Conservation (phyloP, 2,113 vertebrate species). For the Micronisus gabar region DNA sequence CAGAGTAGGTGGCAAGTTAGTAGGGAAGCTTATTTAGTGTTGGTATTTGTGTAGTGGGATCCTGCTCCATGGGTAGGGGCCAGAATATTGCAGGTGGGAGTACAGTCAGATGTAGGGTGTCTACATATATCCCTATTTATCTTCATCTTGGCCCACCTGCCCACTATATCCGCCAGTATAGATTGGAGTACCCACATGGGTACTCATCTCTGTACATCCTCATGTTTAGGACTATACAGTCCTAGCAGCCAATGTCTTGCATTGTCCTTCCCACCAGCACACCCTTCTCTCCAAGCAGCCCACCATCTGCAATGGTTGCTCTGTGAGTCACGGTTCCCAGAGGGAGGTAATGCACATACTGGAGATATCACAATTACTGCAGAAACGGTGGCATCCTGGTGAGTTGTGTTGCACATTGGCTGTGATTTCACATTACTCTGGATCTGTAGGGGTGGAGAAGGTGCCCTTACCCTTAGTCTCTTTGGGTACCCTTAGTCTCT, state of each 20-base stretch:
- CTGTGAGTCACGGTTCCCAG: background rate
- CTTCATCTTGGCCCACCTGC: background rate
- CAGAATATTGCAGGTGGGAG: background rate
- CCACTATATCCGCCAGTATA: background rate
- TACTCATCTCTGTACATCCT: background rate
- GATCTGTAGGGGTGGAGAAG: background rate
- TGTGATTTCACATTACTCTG: background rate
- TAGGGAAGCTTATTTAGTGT: background rate
- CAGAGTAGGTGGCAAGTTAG: background rate
- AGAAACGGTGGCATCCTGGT: fast-evolving
- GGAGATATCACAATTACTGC: background rate
- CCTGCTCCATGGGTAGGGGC: background rate
- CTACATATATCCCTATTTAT: background rate
- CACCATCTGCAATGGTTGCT: background rate
- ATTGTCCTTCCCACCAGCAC: too few relatives aligned
- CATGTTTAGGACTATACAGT: background rate
- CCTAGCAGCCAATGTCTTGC: too few relatives aligned
- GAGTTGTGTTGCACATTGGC: background rate
- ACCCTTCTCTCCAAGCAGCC: too few relatives aligned
- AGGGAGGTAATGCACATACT: background rate
- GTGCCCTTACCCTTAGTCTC: background rate
- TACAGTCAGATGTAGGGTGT: background rate
- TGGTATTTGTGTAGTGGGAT: background rate
- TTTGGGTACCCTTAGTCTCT: background rate
- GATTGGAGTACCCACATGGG: background rate